Evolutionary conservation across 2,113 vertebrate species (phyloP).

Genomic region (Gambusia holbrooki): DNA sequence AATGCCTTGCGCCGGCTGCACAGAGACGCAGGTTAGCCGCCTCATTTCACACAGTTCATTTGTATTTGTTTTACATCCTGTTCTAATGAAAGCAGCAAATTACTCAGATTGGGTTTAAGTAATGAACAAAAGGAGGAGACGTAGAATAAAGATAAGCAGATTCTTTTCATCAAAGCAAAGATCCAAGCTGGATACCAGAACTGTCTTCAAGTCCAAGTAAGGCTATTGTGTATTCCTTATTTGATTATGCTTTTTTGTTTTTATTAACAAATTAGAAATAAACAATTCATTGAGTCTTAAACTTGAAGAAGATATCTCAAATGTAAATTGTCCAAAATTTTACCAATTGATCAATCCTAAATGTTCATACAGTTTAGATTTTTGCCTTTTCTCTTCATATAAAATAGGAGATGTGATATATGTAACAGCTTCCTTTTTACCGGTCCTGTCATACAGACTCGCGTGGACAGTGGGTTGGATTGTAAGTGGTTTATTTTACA

Average conservation of each 20-base stretch:
- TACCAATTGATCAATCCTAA: not conserved
- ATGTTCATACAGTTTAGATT: not conserved
- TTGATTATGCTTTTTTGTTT: not conserved
- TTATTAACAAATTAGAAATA: not conserved
- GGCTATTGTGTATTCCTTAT: not conserved
- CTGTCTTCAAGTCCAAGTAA: not conserved
- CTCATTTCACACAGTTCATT: not conserved
- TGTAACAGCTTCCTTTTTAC: no score
- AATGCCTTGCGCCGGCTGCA: no score
- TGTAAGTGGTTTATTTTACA: no score
- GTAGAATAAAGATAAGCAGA: not conserved
- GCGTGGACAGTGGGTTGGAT: no score
- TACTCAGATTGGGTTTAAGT: not conserved
- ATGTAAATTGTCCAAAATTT: not conserved
- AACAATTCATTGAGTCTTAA: no score
- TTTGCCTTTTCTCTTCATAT: not conserved
- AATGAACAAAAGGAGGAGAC: not conserved
- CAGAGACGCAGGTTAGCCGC: not conserved
- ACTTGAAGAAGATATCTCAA: not conserved
- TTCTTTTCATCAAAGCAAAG: not conserved
- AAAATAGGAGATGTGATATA: not conserved
- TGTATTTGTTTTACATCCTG: not conserved
- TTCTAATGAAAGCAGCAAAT: not conserved
- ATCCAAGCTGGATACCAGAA: not conserved
- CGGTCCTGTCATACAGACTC: no score